A percentile compares a stretch with the other conserved stretches of the same genome.
Evolutionary conservation across 1,140 invertebrate genomes (phyloP).

Genomic region (Bombus impatiens): DNA sequence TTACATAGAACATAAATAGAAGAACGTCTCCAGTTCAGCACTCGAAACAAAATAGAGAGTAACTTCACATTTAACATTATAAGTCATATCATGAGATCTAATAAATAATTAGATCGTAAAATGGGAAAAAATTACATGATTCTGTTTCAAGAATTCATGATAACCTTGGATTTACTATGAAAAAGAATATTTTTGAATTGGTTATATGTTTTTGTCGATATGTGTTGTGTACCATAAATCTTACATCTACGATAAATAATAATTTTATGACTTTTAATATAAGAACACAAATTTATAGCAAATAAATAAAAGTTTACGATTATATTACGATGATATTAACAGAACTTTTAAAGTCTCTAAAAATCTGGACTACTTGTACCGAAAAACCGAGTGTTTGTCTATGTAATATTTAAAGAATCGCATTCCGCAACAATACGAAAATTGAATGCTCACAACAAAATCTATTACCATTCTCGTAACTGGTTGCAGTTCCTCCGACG

Average conservation of each 20-base stretch:
- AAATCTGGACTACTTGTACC: background rate
- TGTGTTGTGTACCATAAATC: background rate
- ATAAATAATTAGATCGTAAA: background rate
- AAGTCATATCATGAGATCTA: background rate
- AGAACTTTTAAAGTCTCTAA: background rate
- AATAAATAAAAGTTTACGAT: background rate
- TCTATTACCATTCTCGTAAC: constrained; percentile 43
- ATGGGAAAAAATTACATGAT: background rate
- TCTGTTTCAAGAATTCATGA: background rate
- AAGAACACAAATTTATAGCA: background rate
- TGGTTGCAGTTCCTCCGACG: background rate
- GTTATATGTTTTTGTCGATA: background rate
- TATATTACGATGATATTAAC: background rate
- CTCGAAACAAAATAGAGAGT: background rate
- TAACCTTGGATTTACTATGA: background rate
- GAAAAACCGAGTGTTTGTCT: background rate
- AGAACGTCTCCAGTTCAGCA: background rate
- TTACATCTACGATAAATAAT: background rate
- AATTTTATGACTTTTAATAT: background rate
- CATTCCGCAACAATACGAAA: background rate
- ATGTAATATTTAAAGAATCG: background rate
- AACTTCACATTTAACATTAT: background rate
- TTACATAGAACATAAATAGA: too few relatives aligned
- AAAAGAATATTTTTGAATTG: background rate
- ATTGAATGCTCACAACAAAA: constrained; percentile 16